Base-by-base conservation (phyloP, 2,113 vertebrate species). In the Pedionomus torquatus region DNA sequence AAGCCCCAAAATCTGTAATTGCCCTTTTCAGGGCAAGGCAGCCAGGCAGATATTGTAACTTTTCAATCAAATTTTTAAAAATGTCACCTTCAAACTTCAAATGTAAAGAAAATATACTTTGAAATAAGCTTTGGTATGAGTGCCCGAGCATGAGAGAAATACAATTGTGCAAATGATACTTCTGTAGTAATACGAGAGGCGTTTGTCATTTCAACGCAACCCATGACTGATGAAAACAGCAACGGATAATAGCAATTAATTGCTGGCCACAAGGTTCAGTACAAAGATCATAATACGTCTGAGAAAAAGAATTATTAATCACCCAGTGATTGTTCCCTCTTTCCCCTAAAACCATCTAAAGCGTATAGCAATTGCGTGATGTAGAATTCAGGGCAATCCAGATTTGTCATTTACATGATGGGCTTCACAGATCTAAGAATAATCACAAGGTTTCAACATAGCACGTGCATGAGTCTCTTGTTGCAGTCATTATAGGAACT, bases 401-500 rank as follows among this genome's bases (percentile, higher is more conserved):
- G 80, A 64, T 87, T 83, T 72, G 80, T 48, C 65, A 79, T 94
- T 97, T 92, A 76, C 58, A 81, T 85, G 31, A 90, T 63, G 49
- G 68, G 35, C 39, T 95, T 90, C 60, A 49, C 12, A 69, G 80
- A 90, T 77, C 31, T 87, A 85, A 84, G 83, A 96, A 93, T 96
- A 97, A 97, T 95, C 69, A 91, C 3, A 96, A 52, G 71, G 70
- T 95, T 97, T 96, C 91, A 60, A 7, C 49, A 90, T 28, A 96
- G 60, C 65, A 87, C 68, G 66, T 68, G 76, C 43, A 91, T 89
- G 79, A 82, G 37, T 93, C 87, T 94, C 69, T 95, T 84, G 43
- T 57, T 91, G 71, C 71, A 93, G 87, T 90, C 87, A 88, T 90
- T 91, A 92, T 7, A 75, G 75, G 54, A 93, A 86, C 91, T 92